phyloP scores from a whole-genome alignment of 2,888 invertebrate species.

The Hartigia nigra region DNA sequence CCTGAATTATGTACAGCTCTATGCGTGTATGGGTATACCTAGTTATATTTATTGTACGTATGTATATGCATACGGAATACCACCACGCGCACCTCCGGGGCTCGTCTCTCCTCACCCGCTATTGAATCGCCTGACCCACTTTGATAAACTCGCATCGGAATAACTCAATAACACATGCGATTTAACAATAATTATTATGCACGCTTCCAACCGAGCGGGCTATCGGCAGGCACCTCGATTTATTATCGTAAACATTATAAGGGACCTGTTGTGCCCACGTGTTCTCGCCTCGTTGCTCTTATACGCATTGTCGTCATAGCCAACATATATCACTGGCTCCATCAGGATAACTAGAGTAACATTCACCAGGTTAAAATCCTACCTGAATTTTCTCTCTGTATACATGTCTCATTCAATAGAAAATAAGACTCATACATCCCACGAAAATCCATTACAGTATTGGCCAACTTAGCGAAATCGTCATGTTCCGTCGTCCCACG shows the following conservation, averaged over 20 bases:
- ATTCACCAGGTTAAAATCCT: neutral
- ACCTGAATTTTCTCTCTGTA: neutral
- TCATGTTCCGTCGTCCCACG: neutral
- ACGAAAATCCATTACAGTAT: neutral
- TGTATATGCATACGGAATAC: slow-evolving; percentile 41
- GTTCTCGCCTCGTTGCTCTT: neutral
- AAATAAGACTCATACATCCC: neutral
- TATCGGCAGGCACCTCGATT: slow-evolving; percentile 1
- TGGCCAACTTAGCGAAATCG: slow-evolving; percentile 1
- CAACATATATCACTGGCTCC: neutral
- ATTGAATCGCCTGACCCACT: slow-evolving; percentile 66
- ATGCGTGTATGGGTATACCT: neutral
- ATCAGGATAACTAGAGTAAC: neutral
- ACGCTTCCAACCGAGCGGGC: neutral
- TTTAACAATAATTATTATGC: slow-evolving; percentile 19
- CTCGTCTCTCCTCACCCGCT: slow-evolving; percentile 56
- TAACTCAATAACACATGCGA: slow-evolving; percentile 52
- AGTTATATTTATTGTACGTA: slow-evolving; percentile 12
- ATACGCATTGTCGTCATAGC: neutral
- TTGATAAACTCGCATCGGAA: slow-evolving; percentile 64
- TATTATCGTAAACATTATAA: neutral
- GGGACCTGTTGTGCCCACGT: neutral
- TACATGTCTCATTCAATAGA: neutral
- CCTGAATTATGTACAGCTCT: neutral
- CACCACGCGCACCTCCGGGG: slow-evolving; percentile 46